Base-by-base conservation (phyloP, 2,113 vertebrate genomes). In the Ceyx margarethae region DNA sequence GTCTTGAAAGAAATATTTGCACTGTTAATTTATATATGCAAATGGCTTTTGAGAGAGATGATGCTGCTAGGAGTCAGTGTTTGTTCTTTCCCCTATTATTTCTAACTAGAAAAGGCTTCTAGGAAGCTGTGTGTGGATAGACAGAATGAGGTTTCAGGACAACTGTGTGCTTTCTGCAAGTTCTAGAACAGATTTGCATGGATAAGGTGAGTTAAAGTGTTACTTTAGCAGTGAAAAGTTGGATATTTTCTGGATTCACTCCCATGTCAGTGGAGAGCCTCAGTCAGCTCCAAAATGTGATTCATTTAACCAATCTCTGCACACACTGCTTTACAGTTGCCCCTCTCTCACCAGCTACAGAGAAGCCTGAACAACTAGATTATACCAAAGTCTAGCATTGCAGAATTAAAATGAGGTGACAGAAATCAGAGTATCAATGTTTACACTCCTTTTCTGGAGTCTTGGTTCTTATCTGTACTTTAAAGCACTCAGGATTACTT, bases 1-100 rank as follows among this genome's bases (percentile, higher is more conserved):
- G 28, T 29, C 45, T 81, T 76, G 62, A 89, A 84, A 91, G 45
- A 92, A 89, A 69, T 69, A 54, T 81, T 91, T 93, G 33, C 33
- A 48, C 71, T 77, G 25, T 37, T 88, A 81, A 85, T 90, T 73
- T 80, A 10, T 54, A 23, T 60, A 91, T 60, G 64, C 58, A 89
- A 85, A 84, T 87, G 42, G 31, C 4, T 90, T 81, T 93, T 62
- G 54, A 76, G 54, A 81, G 43, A 73, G 21, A 68, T 79, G 50
- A 15, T 87, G 31, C n/a, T 64, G 62, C 25, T 42, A 61, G 54
- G 26, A 85, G 42, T 13, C 42, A 75, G 20, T 69, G 46, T 75
- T 94, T 87, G 19, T 29, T 92, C 50, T 90, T 90, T 85, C 28
- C 51, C 25, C 14, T 79, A 19, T 75, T 90, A 56, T 78, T 81